These are phyloP conservation scores for Tholera decimalis DNA, from an alignment of 2,888 invertebrate genomes.

Conservation along the genomic window DNA sequence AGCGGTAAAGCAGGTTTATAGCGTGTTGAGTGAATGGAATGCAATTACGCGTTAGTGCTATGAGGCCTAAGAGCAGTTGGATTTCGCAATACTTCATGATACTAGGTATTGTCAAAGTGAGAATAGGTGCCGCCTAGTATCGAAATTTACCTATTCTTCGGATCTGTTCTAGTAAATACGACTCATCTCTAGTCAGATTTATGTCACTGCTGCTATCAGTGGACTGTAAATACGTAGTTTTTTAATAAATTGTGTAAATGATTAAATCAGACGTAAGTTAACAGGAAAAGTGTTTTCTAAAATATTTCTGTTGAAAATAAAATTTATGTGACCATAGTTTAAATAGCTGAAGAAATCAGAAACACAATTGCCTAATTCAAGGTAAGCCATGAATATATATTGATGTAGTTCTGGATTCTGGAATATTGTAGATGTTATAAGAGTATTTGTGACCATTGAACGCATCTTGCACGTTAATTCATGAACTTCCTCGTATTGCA, in stretches of 20 bases:
- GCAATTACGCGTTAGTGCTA: no score
- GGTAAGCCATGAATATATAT: conserved; percentile 52
- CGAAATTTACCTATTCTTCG: no score
- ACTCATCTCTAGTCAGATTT: conserved; percentile 17
- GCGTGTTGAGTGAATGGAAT: no score
- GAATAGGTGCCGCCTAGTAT: no score
- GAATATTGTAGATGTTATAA: conserved; percentile 50
- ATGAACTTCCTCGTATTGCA: conserved; percentile 87
- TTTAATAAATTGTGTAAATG: conserved; percentile 27
- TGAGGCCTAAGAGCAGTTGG: no score
- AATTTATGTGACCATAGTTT: background rate
- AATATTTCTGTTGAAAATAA: background rate
- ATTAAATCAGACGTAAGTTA: conserved; percentile 45
- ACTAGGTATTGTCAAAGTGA: no score
- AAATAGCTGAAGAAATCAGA: background rate
- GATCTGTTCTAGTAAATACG: no score
- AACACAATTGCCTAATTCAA: conserved; percentile 26
- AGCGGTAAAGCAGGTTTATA: no score
- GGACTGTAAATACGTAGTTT: conserved; percentile 37
- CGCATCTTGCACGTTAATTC: conserved; percentile 80
- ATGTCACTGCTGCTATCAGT: conserved; percentile 13
- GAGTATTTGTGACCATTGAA: conserved; percentile 60
- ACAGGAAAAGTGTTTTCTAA: background rate
- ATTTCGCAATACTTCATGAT: no score
- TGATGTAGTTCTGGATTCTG: conserved; percentile 54